These are phyloP conservation scores for Lasioglossum vierecki DNA, from an alignment of 2,888 invertebrate species.

Conservation along the genomic window DNA sequence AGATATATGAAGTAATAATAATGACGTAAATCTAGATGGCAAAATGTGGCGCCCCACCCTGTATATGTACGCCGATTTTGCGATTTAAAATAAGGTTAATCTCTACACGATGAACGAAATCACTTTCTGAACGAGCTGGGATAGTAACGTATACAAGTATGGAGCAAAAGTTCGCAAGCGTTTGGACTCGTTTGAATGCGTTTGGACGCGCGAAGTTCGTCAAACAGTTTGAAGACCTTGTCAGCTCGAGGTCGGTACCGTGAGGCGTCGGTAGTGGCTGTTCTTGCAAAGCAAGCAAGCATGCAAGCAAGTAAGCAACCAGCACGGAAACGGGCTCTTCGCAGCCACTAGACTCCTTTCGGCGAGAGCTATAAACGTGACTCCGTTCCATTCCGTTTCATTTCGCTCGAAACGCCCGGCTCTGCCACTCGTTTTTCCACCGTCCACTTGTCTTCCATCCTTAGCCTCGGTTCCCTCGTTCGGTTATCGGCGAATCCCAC, in stretches of 20 bases:
- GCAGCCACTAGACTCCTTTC: slow-evolving; percentile 33
- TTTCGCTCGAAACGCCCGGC: slow-evolving; percentile 17
- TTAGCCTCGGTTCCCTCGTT: neutral
- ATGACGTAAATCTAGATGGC: too few relatives aligned
- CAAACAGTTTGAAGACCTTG: neutral
- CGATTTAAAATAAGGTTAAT: too few relatives aligned
- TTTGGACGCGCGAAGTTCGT: slow-evolving; percentile 13
- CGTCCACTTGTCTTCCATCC: neutral
- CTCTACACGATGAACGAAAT: too few relatives aligned
- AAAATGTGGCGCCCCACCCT: too few relatives aligned
- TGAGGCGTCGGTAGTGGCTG: slow-evolving; percentile 1
- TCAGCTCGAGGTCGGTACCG: slow-evolving; percentile 8
- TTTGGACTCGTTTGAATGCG: neutral
- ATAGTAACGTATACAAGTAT: too few relatives aligned
- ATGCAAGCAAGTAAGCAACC: slow-evolving; percentile 15
- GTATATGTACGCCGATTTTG: too few relatives aligned
- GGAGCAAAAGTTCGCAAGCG: neutral
- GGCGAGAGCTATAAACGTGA: slow-evolving; percentile 37
- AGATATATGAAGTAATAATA: too few relatives aligned
- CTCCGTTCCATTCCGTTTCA: neutral
- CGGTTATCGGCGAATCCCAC: neutral
- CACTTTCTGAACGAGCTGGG: too few relatives aligned
- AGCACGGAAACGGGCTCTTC: slow-evolving; percentile 40
- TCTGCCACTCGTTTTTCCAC: slow-evolving; percentile 30
- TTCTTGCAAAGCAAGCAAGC: slow-evolving; percentile 8